Conservation (phyloP, 2,888 invertebrate species). For the Rhingia rostrata region DNA sequence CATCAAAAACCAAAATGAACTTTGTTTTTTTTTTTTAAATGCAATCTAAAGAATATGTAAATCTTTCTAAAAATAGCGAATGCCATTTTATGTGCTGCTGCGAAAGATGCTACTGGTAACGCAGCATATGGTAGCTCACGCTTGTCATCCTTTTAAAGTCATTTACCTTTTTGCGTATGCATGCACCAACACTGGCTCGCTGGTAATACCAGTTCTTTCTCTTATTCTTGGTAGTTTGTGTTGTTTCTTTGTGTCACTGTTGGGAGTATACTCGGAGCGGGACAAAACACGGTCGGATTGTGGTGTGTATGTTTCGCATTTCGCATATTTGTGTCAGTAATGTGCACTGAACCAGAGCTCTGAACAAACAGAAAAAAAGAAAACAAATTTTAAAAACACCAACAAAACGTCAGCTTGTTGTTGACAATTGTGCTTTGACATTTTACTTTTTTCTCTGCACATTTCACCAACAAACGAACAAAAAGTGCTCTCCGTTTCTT, state of each 20-base stretch:
- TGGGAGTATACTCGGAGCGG: constrained; percentile 9
- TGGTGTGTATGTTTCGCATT: constrained; percentile 66
- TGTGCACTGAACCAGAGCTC: constrained; percentile 68
- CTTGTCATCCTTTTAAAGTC: constrained; percentile 69
- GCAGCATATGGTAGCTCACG: constrained; percentile 56
- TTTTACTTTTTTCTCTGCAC: constrained; percentile 35
- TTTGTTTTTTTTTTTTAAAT: constrained; percentile 4
- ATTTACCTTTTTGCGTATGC: constrained; percentile 62
- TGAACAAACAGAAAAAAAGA: constrained; percentile 28
- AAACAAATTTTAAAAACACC: constrained; percentile 2
- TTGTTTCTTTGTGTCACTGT: constrained; percentile 57
- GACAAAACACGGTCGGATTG: background rate
- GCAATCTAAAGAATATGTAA: constrained; percentile 53
- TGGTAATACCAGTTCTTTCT: constrained; percentile 29
- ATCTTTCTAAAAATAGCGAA: constrained; percentile 70
- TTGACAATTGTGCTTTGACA: constrained; percentile 54
- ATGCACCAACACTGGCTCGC: constrained; percentile 28
- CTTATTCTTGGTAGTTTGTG: constrained; percentile 9
- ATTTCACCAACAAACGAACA: constrained; percentile 17
- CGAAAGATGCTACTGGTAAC: background rate
- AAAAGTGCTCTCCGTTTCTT: constrained; percentile 13
- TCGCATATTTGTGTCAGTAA: constrained; percentile 74
- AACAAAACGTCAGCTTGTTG: constrained; percentile 48
- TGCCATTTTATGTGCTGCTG: constrained; percentile 25
- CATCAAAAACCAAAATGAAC: constrained; percentile 48